Conservation (phyloP, 2,888 invertebrate genomes). For the Linnaemya tessellans region DNA sequence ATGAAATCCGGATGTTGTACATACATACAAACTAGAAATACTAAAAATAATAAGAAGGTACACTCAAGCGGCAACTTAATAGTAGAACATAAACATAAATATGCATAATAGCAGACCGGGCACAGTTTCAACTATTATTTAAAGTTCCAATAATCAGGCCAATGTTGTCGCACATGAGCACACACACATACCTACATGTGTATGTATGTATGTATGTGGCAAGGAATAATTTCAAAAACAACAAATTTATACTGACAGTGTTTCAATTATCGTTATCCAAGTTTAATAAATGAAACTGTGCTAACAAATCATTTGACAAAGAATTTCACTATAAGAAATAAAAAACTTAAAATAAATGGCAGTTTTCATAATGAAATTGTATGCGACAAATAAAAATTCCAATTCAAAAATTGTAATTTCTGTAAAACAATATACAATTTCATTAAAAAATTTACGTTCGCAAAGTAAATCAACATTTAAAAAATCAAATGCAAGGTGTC, state of each 20-base stretch:
- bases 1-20: background rate
- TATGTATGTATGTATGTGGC: background rate
- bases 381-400: conserved; percentile 16
- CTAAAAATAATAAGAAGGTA: conserved; percentile 18
- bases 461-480: conserved; percentile 59
- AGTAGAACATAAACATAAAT: background rate
- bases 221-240: background rate
- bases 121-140: conserved; percentile 36
- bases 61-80: conserved; percentile 62
- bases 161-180: background rate
- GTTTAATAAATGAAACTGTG: conserved; percentile 28
- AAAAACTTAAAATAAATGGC: conserved; percentile 23
- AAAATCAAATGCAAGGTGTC: conserved; percentile 9
- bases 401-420: conserved; percentile 46
- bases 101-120: background rate
- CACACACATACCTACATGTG: background rate
- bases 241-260: background rate
- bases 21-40: conserved; percentile 23
- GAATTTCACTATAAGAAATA: conserved; percentile 5
- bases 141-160: background rate
- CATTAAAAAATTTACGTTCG: conserved; percentile 32
- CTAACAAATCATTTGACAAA: conserved; percentile 46
- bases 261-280: background rate
- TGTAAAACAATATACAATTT: conserved; percentile 45
- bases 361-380: conserved; percentile 23